phyloP scores from a whole-genome alignment of 1,140 invertebrate species.

The Musca domestica region DNA sequence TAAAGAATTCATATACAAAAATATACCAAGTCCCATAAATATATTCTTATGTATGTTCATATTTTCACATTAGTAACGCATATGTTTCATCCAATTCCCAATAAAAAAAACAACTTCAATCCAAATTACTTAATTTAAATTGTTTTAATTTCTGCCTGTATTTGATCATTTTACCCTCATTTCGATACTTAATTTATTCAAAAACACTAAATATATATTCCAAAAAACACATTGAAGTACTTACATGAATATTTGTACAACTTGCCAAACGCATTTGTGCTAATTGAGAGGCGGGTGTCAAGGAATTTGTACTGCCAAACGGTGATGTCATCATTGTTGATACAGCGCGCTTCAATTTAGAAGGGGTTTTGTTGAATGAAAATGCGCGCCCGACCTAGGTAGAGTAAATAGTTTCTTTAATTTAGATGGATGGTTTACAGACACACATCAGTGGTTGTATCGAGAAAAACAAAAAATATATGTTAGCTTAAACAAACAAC shows the following conservation, averaged over 20 bases:
- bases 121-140: too few relatives aligned
- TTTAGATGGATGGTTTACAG: slow-evolving; percentile 6
- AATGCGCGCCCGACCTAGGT: slow-evolving; percentile 78
- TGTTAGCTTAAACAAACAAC: slow-evolving; percentile 14
- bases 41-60: too few relatives aligned
- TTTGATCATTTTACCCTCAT: too few relatives aligned
- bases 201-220: background rate
- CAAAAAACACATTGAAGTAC: slow-evolving; percentile 45
- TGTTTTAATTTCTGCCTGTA: too few relatives aligned
- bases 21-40: too few relatives aligned
- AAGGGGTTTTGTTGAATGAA: slow-evolving; percentile 92
- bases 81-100: too few relatives aligned
- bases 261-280: slow-evolving; percentile 79
- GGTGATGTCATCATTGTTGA: slow-evolving; percentile 91
- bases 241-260: slow-evolving; percentile 81
- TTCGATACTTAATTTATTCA: background rate
- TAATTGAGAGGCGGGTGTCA: slow-evolving; percentile 71
- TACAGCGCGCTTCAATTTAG: slow-evolving; percentile 87
- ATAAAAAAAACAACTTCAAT: too few relatives aligned
- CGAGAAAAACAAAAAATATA: slow-evolving; percentile 16
- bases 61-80: too few relatives aligned
- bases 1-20: too few relatives aligned
- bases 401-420: slow-evolving; percentile 28
- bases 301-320: slow-evolving; percentile 74
- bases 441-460: background rate